phyloP scores from a whole-genome alignment of 2,113 vertebrate genomes.

The Odocoileus virginianus region DNA sequence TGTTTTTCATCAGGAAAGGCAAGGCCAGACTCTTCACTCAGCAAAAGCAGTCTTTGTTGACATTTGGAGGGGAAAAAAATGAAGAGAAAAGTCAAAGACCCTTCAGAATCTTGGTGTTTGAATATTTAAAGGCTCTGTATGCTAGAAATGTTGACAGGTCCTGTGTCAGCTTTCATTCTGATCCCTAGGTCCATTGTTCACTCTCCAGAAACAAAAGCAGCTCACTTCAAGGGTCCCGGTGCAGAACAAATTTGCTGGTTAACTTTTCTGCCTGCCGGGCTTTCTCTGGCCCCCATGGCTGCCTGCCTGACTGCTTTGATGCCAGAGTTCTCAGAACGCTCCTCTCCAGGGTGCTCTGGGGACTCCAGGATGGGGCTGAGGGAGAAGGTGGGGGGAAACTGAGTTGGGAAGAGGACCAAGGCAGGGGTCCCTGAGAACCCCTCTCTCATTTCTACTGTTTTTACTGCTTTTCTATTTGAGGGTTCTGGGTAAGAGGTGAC shows the following conservation, averaged over 20 bases:
- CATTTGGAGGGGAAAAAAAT: not conserved
- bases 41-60: constrained; percentile 57
- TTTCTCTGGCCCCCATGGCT: accelerated
- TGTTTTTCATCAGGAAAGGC: not conserved
- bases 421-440: not conserved
- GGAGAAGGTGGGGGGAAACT: not conserved
- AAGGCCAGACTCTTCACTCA: constrained; percentile 35
- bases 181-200: constrained; percentile 7
- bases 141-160: constrained; percentile 33
- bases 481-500: not conserved
- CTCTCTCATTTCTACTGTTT: not conserved
- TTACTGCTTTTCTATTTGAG: not conserved
- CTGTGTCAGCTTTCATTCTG: constrained; percentile 44
- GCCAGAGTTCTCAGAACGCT: not conserved
- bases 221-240: not conserved
- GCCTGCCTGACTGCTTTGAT: accelerated
- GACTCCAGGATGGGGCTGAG: not conserved
- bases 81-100: constrained; percentile 43
- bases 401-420: not conserved
- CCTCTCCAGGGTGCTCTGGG: not conserved
- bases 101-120: constrained; percentile 45
- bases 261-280: not conserved
- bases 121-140: constrained; percentile 42
- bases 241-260: not conserved
- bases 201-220: not conserved